Base-by-base conservation (phyloP, 2,888 invertebrate genomes). In the Ophion ellenae region DNA sequence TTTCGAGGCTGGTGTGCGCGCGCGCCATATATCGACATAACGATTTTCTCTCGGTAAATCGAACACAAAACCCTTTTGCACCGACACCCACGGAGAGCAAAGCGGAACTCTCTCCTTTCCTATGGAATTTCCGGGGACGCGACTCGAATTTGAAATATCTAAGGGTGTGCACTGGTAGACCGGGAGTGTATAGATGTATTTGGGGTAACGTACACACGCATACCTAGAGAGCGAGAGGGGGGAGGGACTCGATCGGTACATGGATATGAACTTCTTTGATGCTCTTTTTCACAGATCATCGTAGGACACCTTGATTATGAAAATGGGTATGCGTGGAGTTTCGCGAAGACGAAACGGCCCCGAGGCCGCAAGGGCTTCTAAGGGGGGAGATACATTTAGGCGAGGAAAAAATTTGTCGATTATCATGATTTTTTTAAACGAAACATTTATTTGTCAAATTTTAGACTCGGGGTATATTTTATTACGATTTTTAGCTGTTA, bases 11-110 rank as follows among this genome's bases (percentile, higher is more conserved):
- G 7, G 14, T 66, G 28, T 61, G n/a, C 36, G 24, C 17, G 24
- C 64, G 11, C 17, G 20, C 28, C 63, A 32, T 70, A 81, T 69
- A 78, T 78, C 63, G 74, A 32, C 69, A 67, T 78, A 85, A 78
- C 81, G 84, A 85, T 78, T 84, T 84, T 77, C 71, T 61, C 61
- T 47, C 66, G 76, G 73, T 47, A 77, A 81, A 77, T 84, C 71
- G 80, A 66, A 76, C 57, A 59, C 32, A 57, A 61, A 77, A 63
- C 70, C 63, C 61, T 78, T 70, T 70, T 70, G 59, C 61, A 61
- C 70, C 45, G 59, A 20, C 61, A 40, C 70, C 69, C 40, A 78
- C 36, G 24, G 47, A 24, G 67, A 77, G 78, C 17, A 78, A 61
- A 69, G 47, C 63, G 76, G 76, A 63, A 82, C 82, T 76, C 76